Conservation (phyloP, 1,140 invertebrate genomes). For the Drosophila navojoa region DNA sequence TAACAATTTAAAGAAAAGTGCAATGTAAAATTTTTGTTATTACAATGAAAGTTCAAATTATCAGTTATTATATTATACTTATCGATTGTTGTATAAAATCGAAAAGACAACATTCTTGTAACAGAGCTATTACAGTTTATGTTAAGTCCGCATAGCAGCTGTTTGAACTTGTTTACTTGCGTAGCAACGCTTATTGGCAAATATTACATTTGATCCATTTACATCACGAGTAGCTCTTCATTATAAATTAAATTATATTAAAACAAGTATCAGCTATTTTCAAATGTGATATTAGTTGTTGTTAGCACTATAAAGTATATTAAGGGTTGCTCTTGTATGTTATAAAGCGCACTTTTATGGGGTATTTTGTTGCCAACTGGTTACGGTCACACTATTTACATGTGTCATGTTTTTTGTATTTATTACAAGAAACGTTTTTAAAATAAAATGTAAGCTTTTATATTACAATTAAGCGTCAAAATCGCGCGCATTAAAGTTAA, state of each 20-base stretch:
- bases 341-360: neutral
- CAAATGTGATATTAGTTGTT: neutral
- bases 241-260: neutral
- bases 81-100: neutral
- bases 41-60: too few species aligned
- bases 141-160: neutral
- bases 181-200: neutral
- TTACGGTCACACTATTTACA: constrained; percentile 47
- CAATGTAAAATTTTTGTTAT: too few species aligned
- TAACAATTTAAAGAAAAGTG: too few species aligned
- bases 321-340: constrained; percentile 3
- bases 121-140: neutral
- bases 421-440: constrained; percentile 43
- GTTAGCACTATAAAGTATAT: constrained; percentile 25
- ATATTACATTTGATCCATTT: neutral
- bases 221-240: neutral
- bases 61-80: too few species aligned
- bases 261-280: neutral
- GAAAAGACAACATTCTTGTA: neutral
- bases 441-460: constrained; percentile 54
- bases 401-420: constrained; percentile 54
- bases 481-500: constrained; percentile 23
- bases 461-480: constrained; percentile 25
- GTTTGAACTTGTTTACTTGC: neutral
- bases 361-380: constrained; percentile 33